Conservation (phyloP, 1,140 invertebrate genomes). For the Chrysomallon squamiferum region DNA sequence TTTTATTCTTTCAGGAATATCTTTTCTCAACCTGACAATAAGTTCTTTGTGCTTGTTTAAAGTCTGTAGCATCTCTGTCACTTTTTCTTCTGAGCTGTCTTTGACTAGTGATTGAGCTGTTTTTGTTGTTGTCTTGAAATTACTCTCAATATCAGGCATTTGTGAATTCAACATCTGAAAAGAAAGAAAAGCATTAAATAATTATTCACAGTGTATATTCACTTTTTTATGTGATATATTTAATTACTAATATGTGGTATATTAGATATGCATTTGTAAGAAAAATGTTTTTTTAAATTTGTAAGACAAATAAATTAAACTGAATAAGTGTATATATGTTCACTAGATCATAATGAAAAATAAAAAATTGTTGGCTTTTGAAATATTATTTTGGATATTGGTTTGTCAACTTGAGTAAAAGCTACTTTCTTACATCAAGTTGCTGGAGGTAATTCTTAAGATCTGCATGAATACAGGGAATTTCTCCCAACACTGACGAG, state of each 20-base stretch:
- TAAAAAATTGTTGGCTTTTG: too few relatives aligned
- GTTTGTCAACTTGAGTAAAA: neutral
- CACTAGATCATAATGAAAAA: too few relatives aligned
- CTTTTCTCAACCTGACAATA: slow-evolving; percentile 79
- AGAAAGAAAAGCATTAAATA: too few relatives aligned
- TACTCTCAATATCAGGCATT: slow-evolving; percentile 84
- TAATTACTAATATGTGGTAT: neutral
- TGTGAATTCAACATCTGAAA: slow-evolving; percentile 74
- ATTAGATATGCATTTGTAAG: too few relatives aligned
- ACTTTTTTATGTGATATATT: too few relatives aligned
- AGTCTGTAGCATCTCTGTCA: slow-evolving; percentile 87
- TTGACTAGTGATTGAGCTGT: slow-evolving; percentile 89
- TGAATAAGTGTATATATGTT: too few relatives aligned
- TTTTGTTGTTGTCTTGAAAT: slow-evolving; percentile 88
- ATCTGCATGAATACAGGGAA: slow-evolving; percentile 75
- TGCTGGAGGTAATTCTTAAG: slow-evolving; percentile 82
- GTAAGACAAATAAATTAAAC: too few relatives aligned
- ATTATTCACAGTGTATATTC: too few relatives aligned
- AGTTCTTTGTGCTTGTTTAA: slow-evolving; percentile 85
- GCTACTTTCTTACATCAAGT: slow-evolving; percentile 69
- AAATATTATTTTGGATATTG: too few relatives aligned
- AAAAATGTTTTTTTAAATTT: too few relatives aligned
- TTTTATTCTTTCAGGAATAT: slow-evolving; percentile 55
- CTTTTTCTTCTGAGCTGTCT: slow-evolving; percentile 87
- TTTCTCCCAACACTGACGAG: slow-evolving; percentile 42